Evolutionary conservation across 2,797 vertebrate genomes (phyloP).

Genomic region (Rhabdomys pumilio): DNA sequence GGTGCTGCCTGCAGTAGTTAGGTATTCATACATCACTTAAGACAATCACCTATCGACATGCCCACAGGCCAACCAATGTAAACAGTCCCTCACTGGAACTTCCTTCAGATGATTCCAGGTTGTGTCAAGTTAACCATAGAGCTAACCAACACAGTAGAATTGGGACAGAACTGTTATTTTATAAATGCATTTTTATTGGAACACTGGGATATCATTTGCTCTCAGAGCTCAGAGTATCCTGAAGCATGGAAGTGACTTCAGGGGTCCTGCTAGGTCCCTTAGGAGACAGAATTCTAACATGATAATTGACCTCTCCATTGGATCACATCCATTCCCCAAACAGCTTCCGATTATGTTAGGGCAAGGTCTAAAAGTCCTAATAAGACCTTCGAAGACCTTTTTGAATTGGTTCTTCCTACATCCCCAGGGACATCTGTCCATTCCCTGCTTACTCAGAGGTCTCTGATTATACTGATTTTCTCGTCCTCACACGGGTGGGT

Average conservation of each 20-base stretch:
- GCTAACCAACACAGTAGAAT: neutral
- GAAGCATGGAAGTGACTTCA: neutral
- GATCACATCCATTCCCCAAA: constrained; percentile 4
- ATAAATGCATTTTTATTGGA: neutral
- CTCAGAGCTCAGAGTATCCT: neutral
- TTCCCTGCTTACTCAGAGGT: neutral
- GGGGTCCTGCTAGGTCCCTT: neutral
- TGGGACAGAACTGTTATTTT: neutral
- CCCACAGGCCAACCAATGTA: neutral
- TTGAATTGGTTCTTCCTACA: neutral
- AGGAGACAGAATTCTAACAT: neutral
- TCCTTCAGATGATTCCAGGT: neutral
- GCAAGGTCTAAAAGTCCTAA: constrained; percentile 15
- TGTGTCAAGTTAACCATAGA: neutral
- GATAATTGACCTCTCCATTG: neutral
- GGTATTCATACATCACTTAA: neutral
- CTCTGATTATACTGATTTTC: neutral
- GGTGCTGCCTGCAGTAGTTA: neutral
- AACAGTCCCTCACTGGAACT: neutral
- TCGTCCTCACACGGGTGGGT: neutral
- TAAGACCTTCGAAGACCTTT: neutral
- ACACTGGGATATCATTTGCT: constrained; percentile 1
- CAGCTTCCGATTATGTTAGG: neutral
- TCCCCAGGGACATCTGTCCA: neutral
- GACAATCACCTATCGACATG: neutral